These are phyloP conservation scores for Fulmarus glacialis DNA, from an alignment of 2,113 vertebrate species.

Conservation along the genomic window DNA sequence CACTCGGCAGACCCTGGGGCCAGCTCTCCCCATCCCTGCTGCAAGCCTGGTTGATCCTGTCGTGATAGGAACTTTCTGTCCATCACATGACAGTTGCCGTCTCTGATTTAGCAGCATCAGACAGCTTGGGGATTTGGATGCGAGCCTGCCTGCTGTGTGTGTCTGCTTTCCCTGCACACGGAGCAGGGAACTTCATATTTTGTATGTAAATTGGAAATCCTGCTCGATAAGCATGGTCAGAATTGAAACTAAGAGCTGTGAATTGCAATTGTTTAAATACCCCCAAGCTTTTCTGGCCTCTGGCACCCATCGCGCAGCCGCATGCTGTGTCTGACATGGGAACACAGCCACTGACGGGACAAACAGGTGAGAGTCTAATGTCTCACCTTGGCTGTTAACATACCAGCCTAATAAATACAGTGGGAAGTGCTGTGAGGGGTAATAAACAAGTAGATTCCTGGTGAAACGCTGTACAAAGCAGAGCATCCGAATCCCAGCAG, in stretches of 20 bases:
- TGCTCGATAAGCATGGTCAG: background rate
- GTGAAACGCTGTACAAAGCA: background rate
- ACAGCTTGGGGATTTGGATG: background rate
- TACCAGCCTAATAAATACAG: background rate
- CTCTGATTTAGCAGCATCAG: background rate
- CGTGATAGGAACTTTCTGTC: background rate
- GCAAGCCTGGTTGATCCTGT: background rate
- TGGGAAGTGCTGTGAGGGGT: background rate
- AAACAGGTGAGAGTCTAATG: background rate
- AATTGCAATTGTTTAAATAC: background rate
- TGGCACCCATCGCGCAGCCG: background rate
- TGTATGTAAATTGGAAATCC: background rate
- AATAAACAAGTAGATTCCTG: background rate
- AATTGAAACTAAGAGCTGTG: constrained; percentile 8
- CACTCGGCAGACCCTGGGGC: accelerated
- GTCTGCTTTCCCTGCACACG: background rate
- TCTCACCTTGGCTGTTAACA: background rate
- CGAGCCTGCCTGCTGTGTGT: background rate
- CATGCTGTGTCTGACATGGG: background rate
- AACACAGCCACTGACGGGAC: accelerated
- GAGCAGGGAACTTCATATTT: background rate
- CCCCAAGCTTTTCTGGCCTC: background rate
- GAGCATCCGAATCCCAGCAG: background rate
- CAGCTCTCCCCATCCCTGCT: background rate
- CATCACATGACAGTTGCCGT: background rate